These are phyloP conservation scores for Emydocephalus ijimae DNA, from an alignment of 2,113 vertebrate species.

Conservation along the genomic window DNA sequence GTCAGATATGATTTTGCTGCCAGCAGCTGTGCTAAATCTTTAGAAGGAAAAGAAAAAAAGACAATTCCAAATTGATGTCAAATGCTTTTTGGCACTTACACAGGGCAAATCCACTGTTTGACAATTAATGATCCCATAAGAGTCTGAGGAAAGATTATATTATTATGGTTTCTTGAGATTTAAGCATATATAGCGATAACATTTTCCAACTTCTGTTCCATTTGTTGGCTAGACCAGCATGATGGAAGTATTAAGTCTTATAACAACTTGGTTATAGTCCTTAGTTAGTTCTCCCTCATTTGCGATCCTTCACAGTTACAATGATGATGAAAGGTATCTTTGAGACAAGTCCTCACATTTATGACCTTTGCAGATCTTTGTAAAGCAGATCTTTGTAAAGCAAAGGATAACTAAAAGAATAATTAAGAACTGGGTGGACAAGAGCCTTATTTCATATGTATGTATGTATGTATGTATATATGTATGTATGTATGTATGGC, in stretches of 20 bases:
- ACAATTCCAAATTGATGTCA: neutral
- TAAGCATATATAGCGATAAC: neutral
- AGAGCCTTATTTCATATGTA: too few species aligned
- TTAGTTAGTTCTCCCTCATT: neutral
- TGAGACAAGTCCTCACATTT: neutral
- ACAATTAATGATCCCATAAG: neutral
- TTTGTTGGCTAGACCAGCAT: neutral
- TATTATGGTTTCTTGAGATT: conserved; percentile 28
- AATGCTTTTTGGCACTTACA: neutral
- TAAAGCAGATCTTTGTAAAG: neutral
- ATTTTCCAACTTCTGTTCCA: rapidly evolving
- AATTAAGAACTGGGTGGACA: too few species aligned
- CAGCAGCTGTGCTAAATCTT: conserved; percentile 10
- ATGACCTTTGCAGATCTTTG: neutral
- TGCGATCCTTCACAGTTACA: neutral
- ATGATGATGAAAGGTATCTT: neutral
- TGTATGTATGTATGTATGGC: neutral
- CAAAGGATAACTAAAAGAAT: neutral
- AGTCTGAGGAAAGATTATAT: neutral
- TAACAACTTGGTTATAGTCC: neutral
- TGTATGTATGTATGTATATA: neutral
- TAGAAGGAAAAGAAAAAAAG: neutral
- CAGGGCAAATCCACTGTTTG: conserved; percentile 1
- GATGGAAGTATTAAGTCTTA: neutral
- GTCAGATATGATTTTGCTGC: neutral